Evolutionary conservation across 2,888 invertebrate species (phyloP), one percentile per base, ranked within the genome.

Genomic region (Ischnura elegans): DNA sequence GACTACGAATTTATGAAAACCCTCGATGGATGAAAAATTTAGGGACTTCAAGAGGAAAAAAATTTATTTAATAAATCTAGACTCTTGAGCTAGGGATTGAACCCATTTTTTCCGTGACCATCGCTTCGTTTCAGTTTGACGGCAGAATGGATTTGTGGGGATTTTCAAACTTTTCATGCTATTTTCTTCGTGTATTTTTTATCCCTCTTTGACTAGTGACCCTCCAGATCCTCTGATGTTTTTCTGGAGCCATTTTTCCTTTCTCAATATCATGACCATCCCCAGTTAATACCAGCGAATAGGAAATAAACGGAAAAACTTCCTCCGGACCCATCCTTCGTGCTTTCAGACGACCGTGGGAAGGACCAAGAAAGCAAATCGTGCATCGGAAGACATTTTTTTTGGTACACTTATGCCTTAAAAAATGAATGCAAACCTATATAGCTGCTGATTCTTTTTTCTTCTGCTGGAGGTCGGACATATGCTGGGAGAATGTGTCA

Each of bases 311-410:
- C 25, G n/a, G 46, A 46, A 86, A 16, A 86, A 86, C 86, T 86
- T 86, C 46, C 46, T 13, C 25, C 6, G 16, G 43, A 90, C 43
- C 25, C 42, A 43, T 61, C 42, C 25, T 61, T 90, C 90, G 90
- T 90, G 61, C 42, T 43, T 25, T 6, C 43, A 36, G 90, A 90
- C 61, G 61, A 43, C 90, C 90, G 61, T 90, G 90, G 90, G 90
- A 90, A 90, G 61, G 13, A 90, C 43, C 13, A 5, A 90, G 43
- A 90, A 66, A 61, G 55, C 43, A 61, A 61, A 66, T 61, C 61
- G 13, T 61, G 61, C 25, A 90, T 61, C 43, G 43, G 90, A 61
- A 61, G 43, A 16, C 42, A 90, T 66, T 43, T 61, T 19, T 36
- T 66, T 29, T 8, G n/a, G 10, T 43, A 90, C n/a, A n/a, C n/a